Conservation (phyloP, 2,888 invertebrate species). For the Penaeus monodon region DNA sequence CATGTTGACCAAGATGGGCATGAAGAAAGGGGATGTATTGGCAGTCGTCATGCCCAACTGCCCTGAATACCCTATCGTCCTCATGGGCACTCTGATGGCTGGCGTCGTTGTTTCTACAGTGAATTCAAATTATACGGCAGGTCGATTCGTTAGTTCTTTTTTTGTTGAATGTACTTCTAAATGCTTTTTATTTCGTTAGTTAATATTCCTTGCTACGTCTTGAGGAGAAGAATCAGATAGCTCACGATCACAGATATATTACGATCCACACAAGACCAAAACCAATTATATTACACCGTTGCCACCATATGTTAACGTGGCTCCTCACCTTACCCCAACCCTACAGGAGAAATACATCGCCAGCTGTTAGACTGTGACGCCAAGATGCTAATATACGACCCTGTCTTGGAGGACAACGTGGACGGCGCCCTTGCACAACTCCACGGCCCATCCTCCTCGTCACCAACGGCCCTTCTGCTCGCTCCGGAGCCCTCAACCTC, state of each 20-base stretch:
- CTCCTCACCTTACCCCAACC: background rate
- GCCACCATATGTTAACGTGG: too few species aligned
- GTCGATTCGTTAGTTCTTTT: slow-evolving; percentile 69
- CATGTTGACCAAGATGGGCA: slow-evolving; percentile 71
- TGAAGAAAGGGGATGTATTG: slow-evolving; percentile 6
- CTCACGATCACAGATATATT: too few species aligned
- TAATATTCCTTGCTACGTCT: too few species aligned
- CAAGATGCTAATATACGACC: slow-evolving; percentile 15
- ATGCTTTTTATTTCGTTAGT: too few species aligned
- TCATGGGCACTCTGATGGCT: slow-evolving; percentile 77
- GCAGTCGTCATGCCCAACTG: slow-evolving; percentile 16
- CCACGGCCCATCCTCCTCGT: background rate
- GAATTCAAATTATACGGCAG: slow-evolving; percentile 82
- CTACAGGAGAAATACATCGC: slow-evolving; percentile 37
- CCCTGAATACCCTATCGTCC: background rate
- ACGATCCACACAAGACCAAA: too few species aligned
- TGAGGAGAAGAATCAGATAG: too few species aligned
- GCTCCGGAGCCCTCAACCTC: slow-evolving; percentile 5
- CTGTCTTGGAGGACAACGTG: slow-evolving; percentile 20
- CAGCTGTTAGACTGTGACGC: slow-evolving; percentile 45
- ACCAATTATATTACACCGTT: too few species aligned
- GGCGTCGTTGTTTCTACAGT: slow-evolving; percentile 80
- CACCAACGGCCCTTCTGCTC: slow-evolving; percentile 22
- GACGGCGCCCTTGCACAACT: slow-evolving; percentile 9
- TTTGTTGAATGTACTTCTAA: background rate